These are phyloP conservation scores for Zaprionus camerounensis DNA, from an alignment of 1,140 invertebrate species.

Conservation along the genomic window DNA sequence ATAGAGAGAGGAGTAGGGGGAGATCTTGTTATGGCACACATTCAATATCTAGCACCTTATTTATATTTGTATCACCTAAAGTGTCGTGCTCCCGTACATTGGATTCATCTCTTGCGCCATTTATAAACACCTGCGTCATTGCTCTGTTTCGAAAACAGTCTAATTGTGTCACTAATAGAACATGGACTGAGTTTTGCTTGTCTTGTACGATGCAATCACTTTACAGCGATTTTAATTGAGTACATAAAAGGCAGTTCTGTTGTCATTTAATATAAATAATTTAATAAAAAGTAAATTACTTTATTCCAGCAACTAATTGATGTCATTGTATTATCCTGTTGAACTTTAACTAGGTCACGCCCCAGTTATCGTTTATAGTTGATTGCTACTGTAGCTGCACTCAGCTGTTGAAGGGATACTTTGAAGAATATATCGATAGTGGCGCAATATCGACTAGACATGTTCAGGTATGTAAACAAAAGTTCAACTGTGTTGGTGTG, in stretches of 20 bases:
- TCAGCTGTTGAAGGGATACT: slow-evolving; percentile 31
- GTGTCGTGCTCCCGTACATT: slow-evolving; percentile 62
- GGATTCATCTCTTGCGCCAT: slow-evolving; percentile 62
- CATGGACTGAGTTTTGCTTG: neutral
- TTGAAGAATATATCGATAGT: slow-evolving; percentile 22
- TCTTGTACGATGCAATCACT: neutral
- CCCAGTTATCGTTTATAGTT: slow-evolving; percentile 16
- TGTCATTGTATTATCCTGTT: neutral
- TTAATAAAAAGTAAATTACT: neutral
- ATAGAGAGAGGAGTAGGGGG: neutral
- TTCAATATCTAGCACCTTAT: neutral
- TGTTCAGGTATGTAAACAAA: slow-evolving; percentile 40
- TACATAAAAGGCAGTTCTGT: neutral
- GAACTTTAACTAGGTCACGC: neutral
- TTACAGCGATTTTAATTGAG: neutral
- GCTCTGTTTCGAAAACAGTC: slow-evolving; percentile 18
- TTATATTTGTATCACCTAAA: slow-evolving; percentile 49
- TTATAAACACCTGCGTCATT: slow-evolving; percentile 72
- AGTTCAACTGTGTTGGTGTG: slow-evolving; percentile 8
- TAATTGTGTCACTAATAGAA: slow-evolving; percentile 23
- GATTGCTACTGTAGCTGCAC: slow-evolving; percentile 4
- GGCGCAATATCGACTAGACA: slow-evolving; percentile 10
- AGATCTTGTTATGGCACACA: neutral
- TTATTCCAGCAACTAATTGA: neutral
- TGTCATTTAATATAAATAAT: neutral